Base-by-base conservation (phyloP, 35 echinoderm and acorn worm species). In the Diadema setosum region DNA sequence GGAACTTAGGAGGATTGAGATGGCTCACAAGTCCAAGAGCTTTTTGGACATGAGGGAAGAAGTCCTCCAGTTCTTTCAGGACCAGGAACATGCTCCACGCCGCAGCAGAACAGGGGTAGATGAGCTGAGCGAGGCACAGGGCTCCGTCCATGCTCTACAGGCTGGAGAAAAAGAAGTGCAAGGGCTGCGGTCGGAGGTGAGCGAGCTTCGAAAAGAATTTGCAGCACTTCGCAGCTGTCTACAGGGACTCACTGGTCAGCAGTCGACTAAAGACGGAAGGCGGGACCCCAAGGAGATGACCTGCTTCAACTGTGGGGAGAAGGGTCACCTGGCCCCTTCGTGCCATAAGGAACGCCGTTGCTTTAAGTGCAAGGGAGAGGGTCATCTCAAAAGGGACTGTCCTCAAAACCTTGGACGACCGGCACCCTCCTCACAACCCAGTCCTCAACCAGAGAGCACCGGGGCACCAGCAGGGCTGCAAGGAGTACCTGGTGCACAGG, bases 21-120 rank as follows among this genome's bases (percentile, higher is more conserved):
- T n/a, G n/a, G n/a, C n/a, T n/a, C n/a, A n/a, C n/a, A n/a, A n/a
- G n/a, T n/a, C n/a, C n/a, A 86, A 39, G 23, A 29, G 32, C 17
- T 92, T 92, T 40, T 40, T 86, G 3, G 74, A 86, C 20, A 92
- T 92, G 83, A 49, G 83, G 35, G 65, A 75, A 49, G 90, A 92
- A 45, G 90, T 75, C 5, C 18, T 92, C 18, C 17, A 49, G 23
- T 43, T 86, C 20, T 92, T 92, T 35, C 42, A 61, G 9, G 65
- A 92, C 18, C 59, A 30, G 5, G 83, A 86, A 46, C 30, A 26
- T 9, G 15, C 32, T 3, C 82, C n/a, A n/a, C n/a, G n/a, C n/a
- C n/a, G n/a, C n/a, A n/a, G 67, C 27, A 76, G 46, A 32, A 15
- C 49, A 7, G 8, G 39, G 67, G 83, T 92, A 20, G 56, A 64